Base-by-base conservation (phyloP, 2,888 invertebrate genomes). In the Aradus depressus region DNA sequence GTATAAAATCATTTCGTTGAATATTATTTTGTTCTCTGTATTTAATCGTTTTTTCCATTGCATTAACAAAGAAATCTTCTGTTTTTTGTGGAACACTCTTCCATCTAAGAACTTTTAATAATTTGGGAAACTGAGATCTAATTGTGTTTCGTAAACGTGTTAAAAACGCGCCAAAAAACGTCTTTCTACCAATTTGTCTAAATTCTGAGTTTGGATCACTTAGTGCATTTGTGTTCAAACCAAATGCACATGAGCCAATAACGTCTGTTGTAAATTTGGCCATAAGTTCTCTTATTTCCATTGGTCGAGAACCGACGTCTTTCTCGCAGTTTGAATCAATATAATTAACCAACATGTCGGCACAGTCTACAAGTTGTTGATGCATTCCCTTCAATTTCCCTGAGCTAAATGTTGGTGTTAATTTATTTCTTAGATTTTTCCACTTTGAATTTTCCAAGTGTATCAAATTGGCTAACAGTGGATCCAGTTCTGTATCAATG, bases 161-260 rank as follows among this genome's bases (percentile, higher is more conserved):
- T 1, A 45, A 26, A 10, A 12, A n/a, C 2, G 60, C 57, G 43
- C 62, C 64, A 55, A 65, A 64, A 34, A 70, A 60, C 28, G 60
- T 64, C 26, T 61, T 62, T 1, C 68, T 68, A 52, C 67, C 64
- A 22, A 60, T 59, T 22, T 22, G 18, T 43, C 65, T 64, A 57
- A 72, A 71, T 34, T 64, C 64, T 4, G 69, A 69, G 22, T 69
- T 61, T 28, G 66, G 62, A 53, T 69, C 60, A 6, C 60, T 64
- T 31, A 71, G 61, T 0, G 68, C 66, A 53, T 71, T 69, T 52
- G 69, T 66, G 53, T 70, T 67, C 55, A 72, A 65, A 42, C 72
- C 72, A 59, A 72, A 73, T 35, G 70, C 71, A 57, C 71, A 70
- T 23, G 67, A 67, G n/a, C 71, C 71, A 41, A 73, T 72, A 4